These are phyloP conservation scores for Oxyscelio sp. DNA, from an alignment of 2,888 invertebrate genomes.

Conservation along the genomic window DNA sequence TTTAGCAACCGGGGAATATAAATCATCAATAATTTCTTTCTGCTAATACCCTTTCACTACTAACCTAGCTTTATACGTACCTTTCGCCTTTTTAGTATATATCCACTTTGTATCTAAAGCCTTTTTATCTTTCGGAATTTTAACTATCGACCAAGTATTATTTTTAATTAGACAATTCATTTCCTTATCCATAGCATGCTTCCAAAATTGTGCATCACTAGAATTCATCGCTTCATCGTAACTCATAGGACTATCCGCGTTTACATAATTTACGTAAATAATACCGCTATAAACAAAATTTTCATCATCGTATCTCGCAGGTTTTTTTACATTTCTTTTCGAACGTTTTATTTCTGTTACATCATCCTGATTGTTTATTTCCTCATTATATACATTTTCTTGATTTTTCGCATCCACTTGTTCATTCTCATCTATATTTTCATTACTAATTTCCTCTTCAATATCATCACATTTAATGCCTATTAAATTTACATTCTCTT, in stretches of 20 bases:
- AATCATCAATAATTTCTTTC: conserved; percentile 56
- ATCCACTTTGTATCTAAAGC: conserved; percentile 70
- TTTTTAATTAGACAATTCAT: conserved; percentile 68
- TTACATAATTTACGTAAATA: conserved; percentile 60
- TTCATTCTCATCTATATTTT: conserved; percentile 9
- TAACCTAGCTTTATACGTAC: conserved; percentile 66
- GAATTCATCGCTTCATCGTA: conserved; percentile 49
- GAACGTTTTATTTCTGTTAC: conserved; percentile 2
- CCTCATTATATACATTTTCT: not conserved
- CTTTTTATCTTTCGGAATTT: conserved; percentile 47
- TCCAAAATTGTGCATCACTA: conserved; percentile 42
- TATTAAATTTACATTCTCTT: conserved; percentile 51
- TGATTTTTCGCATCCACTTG: not conserved
- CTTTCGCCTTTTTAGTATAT: conserved; percentile 49
- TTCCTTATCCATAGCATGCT: conserved; percentile 66
- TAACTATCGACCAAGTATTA: conserved; percentile 67
- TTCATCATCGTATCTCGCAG: conserved; percentile 22
- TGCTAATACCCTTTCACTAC: conserved; percentile 72
- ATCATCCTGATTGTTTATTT: not conserved
- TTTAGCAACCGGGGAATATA: no score
- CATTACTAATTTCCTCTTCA: not conserved
- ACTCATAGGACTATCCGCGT: conserved; percentile 52
- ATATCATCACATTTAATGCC: conserved; percentile 14
- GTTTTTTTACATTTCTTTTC: conserved; percentile 24
- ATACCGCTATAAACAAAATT: conserved; percentile 12